Conservation (phyloP, 2,797 vertebrate species). For the Leptoclinus maculatus region DNA sequence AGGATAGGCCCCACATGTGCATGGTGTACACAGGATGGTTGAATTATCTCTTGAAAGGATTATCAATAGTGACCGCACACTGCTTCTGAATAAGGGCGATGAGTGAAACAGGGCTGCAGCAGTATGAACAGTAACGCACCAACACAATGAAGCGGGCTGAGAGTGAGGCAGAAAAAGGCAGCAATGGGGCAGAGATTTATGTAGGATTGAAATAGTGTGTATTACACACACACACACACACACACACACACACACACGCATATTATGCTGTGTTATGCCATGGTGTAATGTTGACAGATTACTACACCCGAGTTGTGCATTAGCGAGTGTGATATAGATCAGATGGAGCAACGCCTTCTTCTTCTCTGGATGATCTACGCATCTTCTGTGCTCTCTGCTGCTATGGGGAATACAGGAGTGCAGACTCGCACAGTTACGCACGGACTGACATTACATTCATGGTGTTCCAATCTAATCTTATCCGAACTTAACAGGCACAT, state of each 20-base stretch:
- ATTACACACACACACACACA: conserved; percentile 13
- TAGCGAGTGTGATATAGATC: conserved; percentile 53
- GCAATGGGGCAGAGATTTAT: conserved; percentile 28
- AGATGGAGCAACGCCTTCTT: conserved; percentile 44
- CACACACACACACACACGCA: background rate
- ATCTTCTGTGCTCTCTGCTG: conserved; percentile 39
- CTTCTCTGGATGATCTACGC: conserved; percentile 46
- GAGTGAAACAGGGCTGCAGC: conserved; percentile 33
- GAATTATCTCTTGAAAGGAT: background rate
- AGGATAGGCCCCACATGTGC: background rate
- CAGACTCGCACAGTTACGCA: conserved; percentile 1
- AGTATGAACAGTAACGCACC: conserved; percentile 47
- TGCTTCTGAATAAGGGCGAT: conserved; percentile 40
- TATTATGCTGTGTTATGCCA: background rate
- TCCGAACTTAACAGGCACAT: conserved; percentile 59
- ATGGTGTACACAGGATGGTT: background rate
- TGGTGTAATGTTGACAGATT: conserved; percentile 59
- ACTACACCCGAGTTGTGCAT: conserved; percentile 37
- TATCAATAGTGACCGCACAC: conserved; percentile 20
- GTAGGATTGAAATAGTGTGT: conserved; percentile 25
- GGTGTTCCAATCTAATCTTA: conserved; percentile 71
- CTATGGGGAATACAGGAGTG: conserved; percentile 15
- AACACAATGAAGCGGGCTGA: conserved; percentile 30
- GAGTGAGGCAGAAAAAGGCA: conserved; percentile 27
- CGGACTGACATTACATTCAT: conserved; percentile 41